These are phyloP conservation scores for Mobula hypostoma DNA, from an alignment of 2,113 vertebrate genomes.

Conservation along the genomic window DNA sequence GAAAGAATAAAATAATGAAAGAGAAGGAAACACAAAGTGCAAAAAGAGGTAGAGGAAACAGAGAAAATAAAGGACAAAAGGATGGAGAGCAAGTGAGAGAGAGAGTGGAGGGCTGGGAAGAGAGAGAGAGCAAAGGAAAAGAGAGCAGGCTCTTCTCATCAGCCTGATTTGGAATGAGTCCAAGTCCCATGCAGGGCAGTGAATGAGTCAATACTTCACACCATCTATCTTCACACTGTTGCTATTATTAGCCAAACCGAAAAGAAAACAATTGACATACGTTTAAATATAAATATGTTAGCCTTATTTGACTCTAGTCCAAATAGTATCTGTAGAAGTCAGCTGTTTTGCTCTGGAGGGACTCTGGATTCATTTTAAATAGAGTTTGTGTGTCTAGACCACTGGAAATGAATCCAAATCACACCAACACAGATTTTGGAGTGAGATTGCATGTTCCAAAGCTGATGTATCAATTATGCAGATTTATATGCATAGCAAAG, in stretches of 20 bases:
- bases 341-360: neutral
- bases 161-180: neutral
- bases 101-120: too few species aligned
- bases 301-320: neutral
- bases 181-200: neutral
- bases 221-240: neutral
- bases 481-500: neutral
- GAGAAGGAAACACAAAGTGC: too few species aligned
- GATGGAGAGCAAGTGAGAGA: too few species aligned
- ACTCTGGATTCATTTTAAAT: constrained; percentile 19
- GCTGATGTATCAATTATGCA: neutral
- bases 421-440: neutral
- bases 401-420: neutral
- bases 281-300: constrained; percentile 2
- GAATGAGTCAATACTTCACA: neutral
- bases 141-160: neutral
- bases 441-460: neutral
- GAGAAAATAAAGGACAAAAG: too few species aligned
- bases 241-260: constrained; percentile 8
- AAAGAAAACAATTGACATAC: neutral
- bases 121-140: neutral
- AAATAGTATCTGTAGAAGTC: neutral
- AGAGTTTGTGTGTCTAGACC: neutral
- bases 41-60: too few species aligned
- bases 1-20: too few species aligned